Base-by-base conservation (phyloP, 92 coral and sea anemone genomes). In the Porites rus region DNA sequence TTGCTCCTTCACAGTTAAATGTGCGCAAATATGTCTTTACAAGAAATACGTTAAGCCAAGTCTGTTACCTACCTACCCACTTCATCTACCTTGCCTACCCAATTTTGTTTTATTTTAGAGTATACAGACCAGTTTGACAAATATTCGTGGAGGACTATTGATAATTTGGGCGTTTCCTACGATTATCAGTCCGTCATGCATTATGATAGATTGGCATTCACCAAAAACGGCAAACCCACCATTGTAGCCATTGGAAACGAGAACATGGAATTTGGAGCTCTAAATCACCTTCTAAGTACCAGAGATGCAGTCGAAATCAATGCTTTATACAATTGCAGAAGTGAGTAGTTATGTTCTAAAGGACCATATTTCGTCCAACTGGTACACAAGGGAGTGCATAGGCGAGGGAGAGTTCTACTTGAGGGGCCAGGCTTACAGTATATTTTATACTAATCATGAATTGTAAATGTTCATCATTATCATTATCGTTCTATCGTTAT, bases 121-220 rank as follows among this genome's bases (percentile, higher is more conserved):
- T 72, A 52, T 12, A 64, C 86, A 8, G 90, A 86, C 79, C 98
- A 94, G 88, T 94, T 94, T 82, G 91, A 84, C 74, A 94, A 90
- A 62, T 94, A 90, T 69, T 13, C 61, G 38, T 94, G 95, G 95
- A 66, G n/a, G 51, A 65, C 76, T 7, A 71, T 92, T 11, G 98
- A 94, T 68, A 24, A 87, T 3, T 78, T 94, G 75, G 98, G 98
- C 43, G 84, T 75, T 63, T 64, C 83, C 31, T 94, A 94, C 75
- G 98, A 94, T 82, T 92, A 84, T 72, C 76, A 88, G 79, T 94
- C 98, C 77, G 71, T 94, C 60, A 94, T 94, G 98, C 98, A 94
- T 78, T 94, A 94, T 83, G 86, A 51, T 20, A 91, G 96, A 74
- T 46, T 0, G 16, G 93, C 98, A 3, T 94, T 94, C 78, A 85